A percentile compares a stretch with the other conserved stretches of the same genome.
phyloP scores from a whole-genome alignment of 2,888 invertebrate species.

The Caenorhabditis sp. region DNA sequence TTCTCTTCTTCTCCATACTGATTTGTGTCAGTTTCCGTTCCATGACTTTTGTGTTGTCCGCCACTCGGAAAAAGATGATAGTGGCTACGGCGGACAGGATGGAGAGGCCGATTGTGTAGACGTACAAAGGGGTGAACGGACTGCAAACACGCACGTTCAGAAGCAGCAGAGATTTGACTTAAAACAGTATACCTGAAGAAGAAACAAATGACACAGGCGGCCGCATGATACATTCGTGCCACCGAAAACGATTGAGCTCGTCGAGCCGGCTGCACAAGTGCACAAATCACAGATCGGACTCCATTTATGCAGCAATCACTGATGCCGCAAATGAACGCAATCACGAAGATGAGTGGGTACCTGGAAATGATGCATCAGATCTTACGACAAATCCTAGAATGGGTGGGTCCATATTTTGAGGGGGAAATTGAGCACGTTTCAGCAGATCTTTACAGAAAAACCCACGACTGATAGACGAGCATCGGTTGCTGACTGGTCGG shows the following conservation, averaged over 20 bases:
- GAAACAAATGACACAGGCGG: slow-evolving; percentile 18
- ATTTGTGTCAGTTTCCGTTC: slow-evolving; percentile 25
- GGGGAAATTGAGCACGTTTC: no score
- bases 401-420: no score
- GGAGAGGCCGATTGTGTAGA: slow-evolving; percentile 32
- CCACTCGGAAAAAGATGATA: slow-evolving; percentile 25
- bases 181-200: no score
- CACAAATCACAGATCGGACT: slow-evolving; percentile 60
- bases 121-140: slow-evolving; percentile 21
- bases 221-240: slow-evolving; percentile 63
- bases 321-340: slow-evolving; percentile 38
- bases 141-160: no score
- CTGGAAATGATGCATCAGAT: not conserved
- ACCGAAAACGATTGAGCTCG: slow-evolving; percentile 62
- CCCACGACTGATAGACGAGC: slow-evolving; percentile 45
- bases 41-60: slow-evolving; percentile 16
- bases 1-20: not conserved
- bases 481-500: slow-evolving; percentile 52
- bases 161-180: no score
- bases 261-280: slow-evolving; percentile 56
- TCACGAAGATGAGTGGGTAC: not conserved
- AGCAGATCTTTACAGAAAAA: not conserved
- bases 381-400: no score
- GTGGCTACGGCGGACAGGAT: slow-evolving; percentile 4
- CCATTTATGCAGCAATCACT: slow-evolving; percentile 61